Evolutionary conservation across 2,888 invertebrate genomes (phyloP).

Genomic region (Erebia palarica): DNA sequence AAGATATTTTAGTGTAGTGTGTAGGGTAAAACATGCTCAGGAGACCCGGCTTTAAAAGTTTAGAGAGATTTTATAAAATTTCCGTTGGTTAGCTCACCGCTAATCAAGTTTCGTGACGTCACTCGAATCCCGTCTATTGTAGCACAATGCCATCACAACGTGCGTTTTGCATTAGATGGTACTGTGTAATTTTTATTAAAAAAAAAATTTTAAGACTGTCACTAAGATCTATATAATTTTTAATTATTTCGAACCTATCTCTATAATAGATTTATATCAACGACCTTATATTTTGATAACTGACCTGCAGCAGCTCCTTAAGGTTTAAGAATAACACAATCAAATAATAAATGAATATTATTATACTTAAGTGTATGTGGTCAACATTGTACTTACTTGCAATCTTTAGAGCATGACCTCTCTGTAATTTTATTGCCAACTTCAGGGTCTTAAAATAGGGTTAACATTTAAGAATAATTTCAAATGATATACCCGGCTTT

Average conservation of each 20-base stretch:
- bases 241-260: not conserved
- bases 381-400: no score
- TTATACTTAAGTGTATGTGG: no score
- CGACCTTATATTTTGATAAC: not conserved
- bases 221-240: not conserved
- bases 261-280: not conserved
- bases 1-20: no score
- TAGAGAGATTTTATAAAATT: not conserved
- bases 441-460: constrained; percentile 3
- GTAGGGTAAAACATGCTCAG: no score
- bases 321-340: no score
- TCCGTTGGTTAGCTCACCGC: constrained; percentile 11
- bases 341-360: no score
- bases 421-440: not conserved
- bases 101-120: constrained; percentile 10
- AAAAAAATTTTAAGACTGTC: not conserved
- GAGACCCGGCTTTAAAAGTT: no score
- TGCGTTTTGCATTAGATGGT: not conserved
- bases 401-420: no score
- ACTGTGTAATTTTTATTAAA: constrained; percentile 1
- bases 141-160: not conserved
- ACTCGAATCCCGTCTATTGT: constrained; percentile 11
- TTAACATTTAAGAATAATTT: not conserved
- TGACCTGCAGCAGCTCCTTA: not conserved
- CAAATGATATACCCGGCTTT: no score